A percentile compares a stretch with the other conserved stretches of the same genome.
Evolutionary conservation across 2,113 vertebrate species (phyloP).

Genomic region (Chlamydotis undulata): DNA sequence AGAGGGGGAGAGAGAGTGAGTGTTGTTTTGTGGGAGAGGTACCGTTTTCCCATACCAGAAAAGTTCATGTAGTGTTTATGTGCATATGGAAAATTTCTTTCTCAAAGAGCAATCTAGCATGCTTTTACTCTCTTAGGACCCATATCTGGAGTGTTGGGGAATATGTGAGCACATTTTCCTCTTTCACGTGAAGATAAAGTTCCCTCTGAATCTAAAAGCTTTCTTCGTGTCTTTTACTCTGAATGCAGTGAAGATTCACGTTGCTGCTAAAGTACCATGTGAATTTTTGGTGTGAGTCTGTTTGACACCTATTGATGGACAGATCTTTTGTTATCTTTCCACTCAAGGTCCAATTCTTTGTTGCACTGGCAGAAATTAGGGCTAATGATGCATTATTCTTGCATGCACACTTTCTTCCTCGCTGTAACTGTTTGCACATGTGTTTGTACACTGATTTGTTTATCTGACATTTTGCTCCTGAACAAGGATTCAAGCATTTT

Average conservation of each 20-base stretch:
- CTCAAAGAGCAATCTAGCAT: neutral
- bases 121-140: neutral
- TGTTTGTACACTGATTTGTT: neutral
- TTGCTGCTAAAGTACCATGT: neutral
- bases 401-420: neutral
- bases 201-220: neutral
- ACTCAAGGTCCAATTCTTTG: neutral
- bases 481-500: neutral
- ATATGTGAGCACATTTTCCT: neutral
- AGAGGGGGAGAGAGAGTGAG: too few relatives aligned
- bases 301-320: neutral
- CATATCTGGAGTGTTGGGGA: neutral
- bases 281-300: neutral
- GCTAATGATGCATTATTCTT: neutral
- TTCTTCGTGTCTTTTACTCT: neutral
- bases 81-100: neutral
- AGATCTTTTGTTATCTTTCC: neutral
- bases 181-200: neutral
- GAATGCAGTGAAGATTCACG: neutral
- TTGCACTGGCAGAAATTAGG: neutral
- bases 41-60: neutral
- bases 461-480: neutral
- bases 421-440: neutral
- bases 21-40: neutral
- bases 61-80: neutral